Evolutionary conservation across 2,888 invertebrate genomes (phyloP), one percentile per base, ranked within the genome.

Genomic region (Ethmia dodecea): DNA sequence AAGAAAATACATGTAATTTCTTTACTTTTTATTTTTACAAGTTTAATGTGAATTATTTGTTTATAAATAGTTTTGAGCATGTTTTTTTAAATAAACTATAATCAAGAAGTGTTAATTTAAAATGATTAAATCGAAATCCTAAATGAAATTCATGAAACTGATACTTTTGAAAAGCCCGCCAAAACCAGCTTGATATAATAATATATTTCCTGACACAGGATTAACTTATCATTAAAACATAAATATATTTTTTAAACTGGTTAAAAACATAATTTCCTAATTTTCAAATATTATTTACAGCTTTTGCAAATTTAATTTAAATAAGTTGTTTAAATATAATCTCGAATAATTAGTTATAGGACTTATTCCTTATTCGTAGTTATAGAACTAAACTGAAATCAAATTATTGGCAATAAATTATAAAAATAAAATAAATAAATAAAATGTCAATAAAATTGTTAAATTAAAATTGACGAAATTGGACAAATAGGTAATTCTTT

Each of bases 401-500:
- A 42, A 42, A 41, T 39, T 47, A 42, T 43, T 38, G 42, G 9
- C 42, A 40, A 39, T 45, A 42, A 6, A 38, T 42, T 43, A 42
- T 42, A 42, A 43, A 41, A 40, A 42, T n/a, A n/a, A n/a, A n/a
- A n/a, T n/a, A n/a, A n/a, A n/a, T n/a, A n/a, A n/a, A n/a, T n/a
- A n/a, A n/a, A n/a, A n/a, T n/a, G n/a, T n/a, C n/a, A n/a, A n/a
- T n/a, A n/a, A n/a, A n/a, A n/a, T n/a, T n/a, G n/a, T n/a, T n/a
- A n/a, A n/a, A n/a, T n/a, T n/a, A n/a, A n/a, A n/a, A n/a, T n/a
- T 43, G 8, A 35, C 43, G 37, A 46, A 40, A 43, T 37, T 46
- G 43, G 38, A 43, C 43, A 18, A 18, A 18, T 18, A 25, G 18
- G 36, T 37, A 39, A 40, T 42, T 44, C 41, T 39, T 38, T 36